Conservation (phyloP, 2,888 invertebrate genomes). For the Apamea crenata region DNA sequence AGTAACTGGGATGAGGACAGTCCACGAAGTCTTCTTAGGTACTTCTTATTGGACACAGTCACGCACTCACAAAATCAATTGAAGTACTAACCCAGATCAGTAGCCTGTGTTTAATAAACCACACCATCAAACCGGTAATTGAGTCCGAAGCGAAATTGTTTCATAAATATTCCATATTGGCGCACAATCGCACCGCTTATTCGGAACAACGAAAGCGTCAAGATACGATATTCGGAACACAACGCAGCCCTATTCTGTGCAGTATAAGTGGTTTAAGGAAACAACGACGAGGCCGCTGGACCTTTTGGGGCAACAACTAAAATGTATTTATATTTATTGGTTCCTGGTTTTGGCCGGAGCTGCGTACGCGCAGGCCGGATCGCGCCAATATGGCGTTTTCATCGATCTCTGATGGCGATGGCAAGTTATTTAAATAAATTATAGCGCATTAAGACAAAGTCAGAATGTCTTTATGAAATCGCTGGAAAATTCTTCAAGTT, state of each 20-base stretch:
- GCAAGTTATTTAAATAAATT: conserved; percentile 66
- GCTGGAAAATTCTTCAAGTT: conserved; percentile 45
- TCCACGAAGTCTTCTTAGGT: too few relatives aligned
- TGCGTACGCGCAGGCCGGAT: conserved; percentile 69
- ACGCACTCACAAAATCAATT: not conserved
- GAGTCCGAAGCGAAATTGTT: conserved; percentile 44
- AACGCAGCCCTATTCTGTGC: conserved; percentile 59
- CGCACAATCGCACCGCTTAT: conserved; percentile 54
- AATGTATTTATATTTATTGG: conserved; percentile 85
- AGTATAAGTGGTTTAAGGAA: conserved; percentile 79
- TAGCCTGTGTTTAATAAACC: not conserved
- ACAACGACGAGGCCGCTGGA: conserved; percentile 80
- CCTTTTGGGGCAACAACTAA: conserved; percentile 80
- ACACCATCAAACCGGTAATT: conserved; percentile 35
- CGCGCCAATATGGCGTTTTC: conserved; percentile 75
- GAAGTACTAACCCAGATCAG: not conserved
- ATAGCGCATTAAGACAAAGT: conserved; percentile 55
- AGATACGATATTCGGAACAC: conserved; percentile 54
- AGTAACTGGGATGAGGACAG: not conserved
- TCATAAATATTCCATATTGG: conserved; percentile 57
- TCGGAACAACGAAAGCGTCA: conserved; percentile 63
- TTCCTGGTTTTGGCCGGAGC: conserved; percentile 78
- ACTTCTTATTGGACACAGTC: not conserved
- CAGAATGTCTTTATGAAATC: conserved; percentile 53
- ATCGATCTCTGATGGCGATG: conserved; percentile 73